Evolutionary conservation across 2,888 invertebrate species (phyloP), one percentile per base, ranked within the genome.

Genomic region (Synergus itoensis): DNA sequence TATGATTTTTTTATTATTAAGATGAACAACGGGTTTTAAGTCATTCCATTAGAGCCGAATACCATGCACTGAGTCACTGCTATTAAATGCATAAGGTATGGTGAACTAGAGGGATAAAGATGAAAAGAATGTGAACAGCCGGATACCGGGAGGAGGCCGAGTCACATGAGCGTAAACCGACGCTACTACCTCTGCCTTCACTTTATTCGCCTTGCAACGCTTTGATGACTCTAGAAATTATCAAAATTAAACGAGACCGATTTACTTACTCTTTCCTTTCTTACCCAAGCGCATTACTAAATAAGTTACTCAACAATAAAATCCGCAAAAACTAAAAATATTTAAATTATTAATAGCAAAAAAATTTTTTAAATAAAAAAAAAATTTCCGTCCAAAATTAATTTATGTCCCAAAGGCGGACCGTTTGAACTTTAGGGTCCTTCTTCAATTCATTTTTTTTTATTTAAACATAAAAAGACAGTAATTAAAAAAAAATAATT

Each of bases 121-220:
- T 80, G 84, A 87, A 87, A 87, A 86, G 89, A 89, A 89, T 88
- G 89, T 88, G 86, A 84, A 83, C 87, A 85, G 86, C 86, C 87
- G 87, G 88, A 89, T 89, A 85, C 87, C 86, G 84, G 80, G 78
- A 84, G 86, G 79, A 85, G 86, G 84, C 80, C 85, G 84, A 86
- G 85, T 87, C 87, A 85, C 87, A 85, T 86, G 86, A 79, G 85
- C 83, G 85, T 86, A 84, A 87, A 82, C 84, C 84, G 83, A 88
- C 83, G 85, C 80, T 83, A 81, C 79, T 48, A 18, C 57, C 16
- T 57, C 18, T 62, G 18, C 62, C 28, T 62, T 62, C 62, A 62
- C 62, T 62, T 62, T 14, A 14, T 28, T 62, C 62, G 28, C 62
- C 28, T 85, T 81, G 84, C 79, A 83, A 87, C 85, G 87, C 83